phyloP scores from a whole-genome alignment of 2,797 vertebrate species.

The Anableps anableps region DNA sequence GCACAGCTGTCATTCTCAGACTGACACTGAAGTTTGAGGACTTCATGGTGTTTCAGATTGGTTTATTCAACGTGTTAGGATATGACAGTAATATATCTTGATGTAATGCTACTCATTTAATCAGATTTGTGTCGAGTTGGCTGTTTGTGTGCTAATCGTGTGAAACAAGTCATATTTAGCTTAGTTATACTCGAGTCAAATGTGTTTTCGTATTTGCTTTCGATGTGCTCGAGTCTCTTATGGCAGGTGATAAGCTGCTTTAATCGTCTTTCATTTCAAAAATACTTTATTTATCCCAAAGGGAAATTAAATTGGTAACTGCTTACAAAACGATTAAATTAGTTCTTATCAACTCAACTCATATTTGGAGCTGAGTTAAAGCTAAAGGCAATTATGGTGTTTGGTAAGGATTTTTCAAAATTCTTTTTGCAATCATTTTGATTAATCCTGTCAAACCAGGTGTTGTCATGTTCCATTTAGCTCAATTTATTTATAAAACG shows the following conservation, averaged over 20 bases:
- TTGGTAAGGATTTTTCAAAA: neutral
- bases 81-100: rapidly evolving
- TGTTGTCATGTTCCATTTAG: neutral
- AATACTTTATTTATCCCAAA: no score
- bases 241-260: neutral
- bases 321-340: neutral
- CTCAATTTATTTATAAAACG: neutral
- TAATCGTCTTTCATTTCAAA: neutral
- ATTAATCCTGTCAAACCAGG: neutral
- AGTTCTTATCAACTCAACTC: neutral
- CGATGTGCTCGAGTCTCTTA: neutral
- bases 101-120: rapidly evolving
- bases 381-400: neutral
- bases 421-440: neutral
- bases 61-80: rapidly evolving
- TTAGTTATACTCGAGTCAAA: neutral
- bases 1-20: constrained; percentile 36
- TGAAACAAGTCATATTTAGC: neutral
- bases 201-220: neutral
- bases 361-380: neutral
- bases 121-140: neutral
- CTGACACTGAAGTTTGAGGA: constrained; percentile 47
- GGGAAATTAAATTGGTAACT: no score
- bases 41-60: neutral
- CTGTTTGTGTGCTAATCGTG: neutral